A percentile compares a stretch with the other conserved stretches of the same genome.
phyloP scores from a whole-genome alignment of 1,140 invertebrate genomes.

The Drosophila tsacasi region DNA sequence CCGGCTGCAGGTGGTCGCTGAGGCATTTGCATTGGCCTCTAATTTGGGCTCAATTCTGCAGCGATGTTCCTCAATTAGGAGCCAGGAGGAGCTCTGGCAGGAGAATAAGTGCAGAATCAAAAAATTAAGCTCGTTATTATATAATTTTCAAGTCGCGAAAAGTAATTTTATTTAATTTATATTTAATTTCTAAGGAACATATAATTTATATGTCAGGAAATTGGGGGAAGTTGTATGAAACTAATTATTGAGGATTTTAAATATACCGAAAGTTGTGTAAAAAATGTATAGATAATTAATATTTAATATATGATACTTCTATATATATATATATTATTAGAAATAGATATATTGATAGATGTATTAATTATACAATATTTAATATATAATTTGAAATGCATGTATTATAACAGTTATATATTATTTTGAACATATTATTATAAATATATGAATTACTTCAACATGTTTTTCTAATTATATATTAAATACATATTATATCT shows the following conservation, averaged over 20 bases:
- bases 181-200: neutral
- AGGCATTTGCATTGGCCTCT: slow-evolving; percentile 38
- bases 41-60: slow-evolving; percentile 36
- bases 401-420: too few relatives aligned
- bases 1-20: slow-evolving; percentile 39
- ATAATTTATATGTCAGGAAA: neutral
- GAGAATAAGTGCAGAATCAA: neutral
- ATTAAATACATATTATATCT: too few relatives aligned
- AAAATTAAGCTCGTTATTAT: slow-evolving; percentile 1
- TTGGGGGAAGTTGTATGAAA: neutral
- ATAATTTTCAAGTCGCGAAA: slow-evolving; percentile 16
- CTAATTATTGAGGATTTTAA: neutral
- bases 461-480: too few relatives aligned
- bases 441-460: too few relatives aligned
- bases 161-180: slow-evolving; percentile 12
- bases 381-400: too few relatives aligned
- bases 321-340: too few relatives aligned
- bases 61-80: slow-evolving; percentile 42
- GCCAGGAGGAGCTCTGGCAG: neutral
- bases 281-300: too few relatives aligned
- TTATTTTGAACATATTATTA: too few relatives aligned
- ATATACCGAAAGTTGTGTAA: neutral
- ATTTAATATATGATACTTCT: too few relatives aligned
- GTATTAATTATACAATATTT: too few relatives aligned
- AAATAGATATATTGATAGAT: too few relatives aligned